phyloP scores from a whole-genome alignment of 2,797 vertebrate genomes.

The Sebastes miniatus region DNA sequence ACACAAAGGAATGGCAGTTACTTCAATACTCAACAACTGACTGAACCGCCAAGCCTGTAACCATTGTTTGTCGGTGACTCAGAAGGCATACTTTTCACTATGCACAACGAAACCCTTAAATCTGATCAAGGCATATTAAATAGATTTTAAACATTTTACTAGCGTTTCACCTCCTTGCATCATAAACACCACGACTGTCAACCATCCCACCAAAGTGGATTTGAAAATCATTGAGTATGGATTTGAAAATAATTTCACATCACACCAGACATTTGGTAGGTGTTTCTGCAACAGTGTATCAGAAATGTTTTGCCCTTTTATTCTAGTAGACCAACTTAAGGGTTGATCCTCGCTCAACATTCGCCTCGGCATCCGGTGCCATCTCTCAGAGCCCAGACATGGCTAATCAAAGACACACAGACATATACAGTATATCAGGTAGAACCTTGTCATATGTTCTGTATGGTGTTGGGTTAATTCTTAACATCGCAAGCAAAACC shows the following conservation, averaged over 20 bases:
- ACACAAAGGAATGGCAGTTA: background rate
- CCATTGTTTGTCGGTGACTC: background rate
- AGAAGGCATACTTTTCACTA: background rate
- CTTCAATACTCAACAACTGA: background rate
- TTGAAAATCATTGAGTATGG: conserved; percentile 20
- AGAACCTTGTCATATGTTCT: background rate
- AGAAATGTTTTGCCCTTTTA: background rate
- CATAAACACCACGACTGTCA: conserved; percentile 17
- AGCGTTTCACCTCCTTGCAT: conserved; percentile 41
- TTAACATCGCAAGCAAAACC: background rate
- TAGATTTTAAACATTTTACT: background rate
- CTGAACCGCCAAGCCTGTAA: background rate
- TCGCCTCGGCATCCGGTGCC: too few relatives aligned
- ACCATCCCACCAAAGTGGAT: conserved; percentile 1
- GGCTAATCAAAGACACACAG: background rate
- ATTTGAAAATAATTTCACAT: background rate
- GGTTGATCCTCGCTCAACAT: background rate
- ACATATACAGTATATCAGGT: background rate
- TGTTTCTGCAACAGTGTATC: background rate
- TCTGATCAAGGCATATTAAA: background rate
- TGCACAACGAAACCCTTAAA: background rate
- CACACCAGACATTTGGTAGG: background rate
- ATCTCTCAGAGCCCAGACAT: background rate
- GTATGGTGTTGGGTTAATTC: background rate
- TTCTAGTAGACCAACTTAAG: background rate